phyloP scores from a whole-genome alignment of 2,113 vertebrate genomes.

The Lepidothrix coronata region DNA sequence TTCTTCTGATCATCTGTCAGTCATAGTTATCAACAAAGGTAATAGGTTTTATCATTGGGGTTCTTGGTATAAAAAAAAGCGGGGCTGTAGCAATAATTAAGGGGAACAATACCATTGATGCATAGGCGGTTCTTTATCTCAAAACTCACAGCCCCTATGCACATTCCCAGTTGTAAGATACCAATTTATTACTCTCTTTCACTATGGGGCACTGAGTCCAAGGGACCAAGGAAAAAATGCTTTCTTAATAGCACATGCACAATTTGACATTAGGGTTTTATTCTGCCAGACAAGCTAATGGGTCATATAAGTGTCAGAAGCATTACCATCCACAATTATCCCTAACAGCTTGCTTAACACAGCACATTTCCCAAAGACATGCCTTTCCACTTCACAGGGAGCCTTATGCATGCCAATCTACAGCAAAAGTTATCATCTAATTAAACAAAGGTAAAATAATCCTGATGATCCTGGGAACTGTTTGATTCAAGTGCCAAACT shows the following conservation, averaged over 20 bases:
- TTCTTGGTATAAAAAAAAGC: not conserved
- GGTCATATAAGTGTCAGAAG: conserved; percentile 30
- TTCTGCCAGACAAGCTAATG: conserved; percentile 39
- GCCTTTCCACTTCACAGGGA: not conserved
- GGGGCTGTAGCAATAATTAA: not conserved
- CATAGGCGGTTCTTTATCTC: not conserved
- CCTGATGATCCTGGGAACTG: not conserved
- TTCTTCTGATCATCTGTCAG: conserved; percentile 19
- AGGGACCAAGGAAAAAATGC: not conserved
- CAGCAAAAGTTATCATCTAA: not conserved
- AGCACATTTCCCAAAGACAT: not conserved
- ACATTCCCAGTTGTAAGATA: not conserved
- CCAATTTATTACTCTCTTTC: not conserved
- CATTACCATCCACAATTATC: conserved; percentile 34
- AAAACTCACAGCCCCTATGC: not conserved
- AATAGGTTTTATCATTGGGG: not conserved
- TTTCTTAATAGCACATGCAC: conserved; percentile 24
- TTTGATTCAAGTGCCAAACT: not conserved
- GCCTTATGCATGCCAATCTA: not conserved
- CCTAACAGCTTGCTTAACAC: conserved; percentile 21
- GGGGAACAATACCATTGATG: not conserved
- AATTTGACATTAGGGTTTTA: conserved; percentile 23
- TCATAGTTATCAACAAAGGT: not conserved
- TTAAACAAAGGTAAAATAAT: conserved; percentile 29
- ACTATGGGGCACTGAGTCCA: not conserved